Conservation (phyloP, 2,888 invertebrate species). For the Parascotia fuliginaria region DNA sequence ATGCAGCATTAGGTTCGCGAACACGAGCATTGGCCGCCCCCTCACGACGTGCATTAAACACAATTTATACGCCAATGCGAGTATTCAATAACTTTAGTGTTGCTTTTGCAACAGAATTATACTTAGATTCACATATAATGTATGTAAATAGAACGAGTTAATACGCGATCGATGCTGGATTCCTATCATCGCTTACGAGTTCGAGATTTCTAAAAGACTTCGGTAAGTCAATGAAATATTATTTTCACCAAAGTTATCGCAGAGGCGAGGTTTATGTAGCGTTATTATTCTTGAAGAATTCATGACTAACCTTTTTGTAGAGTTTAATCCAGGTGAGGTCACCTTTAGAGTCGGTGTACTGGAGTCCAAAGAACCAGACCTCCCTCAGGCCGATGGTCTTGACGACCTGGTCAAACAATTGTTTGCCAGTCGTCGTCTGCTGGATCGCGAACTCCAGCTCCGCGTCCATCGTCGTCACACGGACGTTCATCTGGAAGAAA, state of each 20-base stretch:
- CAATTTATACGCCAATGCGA: constrained; percentile 36
- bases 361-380: constrained; percentile 99
- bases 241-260: neutral
- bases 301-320: constrained; percentile 96
- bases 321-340: constrained; percentile 99
- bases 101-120: constrained; percentile 38
- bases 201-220: neutral
- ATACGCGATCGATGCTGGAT: constrained; percentile 16
- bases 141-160: constrained; percentile 40
- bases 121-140: constrained; percentile 25
- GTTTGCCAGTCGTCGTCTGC: constrained; percentile 99
- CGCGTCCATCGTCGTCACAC: constrained; percentile 99
- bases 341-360: constrained; percentile 99
- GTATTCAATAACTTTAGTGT: constrained; percentile 33
- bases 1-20: constrained; percentile 39
- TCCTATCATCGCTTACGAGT: constrained; percentile 15
- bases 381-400: constrained; percentile 99
- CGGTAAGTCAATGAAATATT: neutral
- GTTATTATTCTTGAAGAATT: constrained; percentile 1
- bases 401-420: constrained; percentile 99
- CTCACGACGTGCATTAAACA: constrained; percentile 36
- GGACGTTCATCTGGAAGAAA: constrained; percentile 96
- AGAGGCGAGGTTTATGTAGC: neutral
- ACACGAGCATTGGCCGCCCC: constrained; percentile 37
- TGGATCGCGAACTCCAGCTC: constrained; percentile 99